phyloP scores from a whole-genome alignment of 2,797 vertebrate genomes.

The Acanthurus leucopareius region DNA sequence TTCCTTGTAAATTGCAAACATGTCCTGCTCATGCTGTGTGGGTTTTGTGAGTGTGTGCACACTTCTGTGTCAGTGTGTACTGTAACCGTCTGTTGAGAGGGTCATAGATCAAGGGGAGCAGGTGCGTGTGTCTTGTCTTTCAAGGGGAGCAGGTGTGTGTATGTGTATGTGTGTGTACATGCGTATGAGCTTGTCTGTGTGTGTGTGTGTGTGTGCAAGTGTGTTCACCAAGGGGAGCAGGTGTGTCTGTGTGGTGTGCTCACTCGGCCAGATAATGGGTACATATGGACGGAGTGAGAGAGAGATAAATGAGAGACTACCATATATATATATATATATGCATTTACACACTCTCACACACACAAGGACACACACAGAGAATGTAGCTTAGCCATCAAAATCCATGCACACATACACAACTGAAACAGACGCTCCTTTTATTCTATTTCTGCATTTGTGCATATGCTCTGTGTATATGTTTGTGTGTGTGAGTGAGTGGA shows the following conservation, averaged over 20 bases:
- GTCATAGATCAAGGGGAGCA: slow-evolving; percentile 52
- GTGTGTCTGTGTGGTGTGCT: slow-evolving; percentile 60
- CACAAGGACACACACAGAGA: slow-evolving; percentile 11
- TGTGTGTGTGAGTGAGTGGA: slow-evolving; percentile 22
- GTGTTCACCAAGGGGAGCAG: slow-evolving; percentile 32
- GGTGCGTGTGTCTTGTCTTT: no score
- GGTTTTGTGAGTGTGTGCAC: neutral
- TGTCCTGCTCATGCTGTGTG: slow-evolving; percentile 16
- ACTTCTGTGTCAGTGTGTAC: slow-evolving; percentile 12
- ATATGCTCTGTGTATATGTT: neutral
- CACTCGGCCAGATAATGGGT: slow-evolving; percentile 67
- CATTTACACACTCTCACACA: slow-evolving; percentile 6
- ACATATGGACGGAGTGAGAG: no score
- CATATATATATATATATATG: neutral
- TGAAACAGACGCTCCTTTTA: neutral
- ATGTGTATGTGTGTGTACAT: slow-evolving; percentile 34
- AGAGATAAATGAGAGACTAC: no score
- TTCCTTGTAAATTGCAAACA: slow-evolving; percentile 32
- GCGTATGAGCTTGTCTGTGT: neutral
- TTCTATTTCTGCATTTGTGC: slow-evolving; percentile 10
- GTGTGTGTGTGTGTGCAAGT: slow-evolving; percentile 7
- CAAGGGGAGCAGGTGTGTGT: slow-evolving; percentile 49
- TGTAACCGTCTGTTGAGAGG: slow-evolving; percentile 41
- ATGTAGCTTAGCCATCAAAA: neutral
- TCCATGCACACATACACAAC: neutral